Percentiles rank a stretch among this genome's conserved stretches.
phyloP scores from a whole-genome alignment of 2,888 invertebrate species.

The Coelopa pilipes region DNA sequence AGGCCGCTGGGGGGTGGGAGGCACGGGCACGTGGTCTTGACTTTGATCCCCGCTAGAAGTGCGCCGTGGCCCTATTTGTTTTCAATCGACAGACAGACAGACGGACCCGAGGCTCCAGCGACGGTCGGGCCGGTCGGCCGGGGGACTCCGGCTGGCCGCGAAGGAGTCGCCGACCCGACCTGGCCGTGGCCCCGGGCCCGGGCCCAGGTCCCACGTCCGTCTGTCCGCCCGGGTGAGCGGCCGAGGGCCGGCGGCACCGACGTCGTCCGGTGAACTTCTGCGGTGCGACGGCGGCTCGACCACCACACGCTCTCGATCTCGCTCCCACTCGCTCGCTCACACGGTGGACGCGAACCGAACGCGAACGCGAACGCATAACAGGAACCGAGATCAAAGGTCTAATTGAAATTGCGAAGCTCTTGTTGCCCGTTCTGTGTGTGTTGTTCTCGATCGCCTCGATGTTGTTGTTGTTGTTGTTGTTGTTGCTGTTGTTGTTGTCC shows the following conservation, averaged over 20 bases:
- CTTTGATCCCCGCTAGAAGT: no score
- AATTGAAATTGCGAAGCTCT: slow-evolving; percentile 41
- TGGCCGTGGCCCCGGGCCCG: no score
- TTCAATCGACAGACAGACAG: no score
- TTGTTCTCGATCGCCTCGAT: slow-evolving; percentile 41
- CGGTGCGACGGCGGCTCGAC: not conserved
- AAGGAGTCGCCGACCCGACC: no score
- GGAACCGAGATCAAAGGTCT: slow-evolving; percentile 44
- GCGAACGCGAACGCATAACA: slow-evolving; percentile 14
- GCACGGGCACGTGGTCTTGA: no score
- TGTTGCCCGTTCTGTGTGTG: slow-evolving; percentile 34
- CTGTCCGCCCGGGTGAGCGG: not conserved
- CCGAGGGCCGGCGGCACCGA: not conserved
- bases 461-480: slow-evolving; percentile 37
- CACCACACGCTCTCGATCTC: not conserved
- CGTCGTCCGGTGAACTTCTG: not conserved
- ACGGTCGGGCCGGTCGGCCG: no score
- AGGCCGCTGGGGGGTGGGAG: no score
- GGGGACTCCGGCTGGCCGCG: no score
- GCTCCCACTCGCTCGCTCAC: not conserved
- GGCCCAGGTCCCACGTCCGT: no score
- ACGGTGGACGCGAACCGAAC: no score
- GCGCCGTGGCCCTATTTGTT: no score
- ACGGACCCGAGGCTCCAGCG: no score
- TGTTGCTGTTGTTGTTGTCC: slow-evolving; percentile 39